A percentile compares a stretch with the other conserved stretches of the same genome.
Evolutionary conservation across 2,888 invertebrate genomes (phyloP).

Genomic region (Yponomeuta cagnagella): DNA sequence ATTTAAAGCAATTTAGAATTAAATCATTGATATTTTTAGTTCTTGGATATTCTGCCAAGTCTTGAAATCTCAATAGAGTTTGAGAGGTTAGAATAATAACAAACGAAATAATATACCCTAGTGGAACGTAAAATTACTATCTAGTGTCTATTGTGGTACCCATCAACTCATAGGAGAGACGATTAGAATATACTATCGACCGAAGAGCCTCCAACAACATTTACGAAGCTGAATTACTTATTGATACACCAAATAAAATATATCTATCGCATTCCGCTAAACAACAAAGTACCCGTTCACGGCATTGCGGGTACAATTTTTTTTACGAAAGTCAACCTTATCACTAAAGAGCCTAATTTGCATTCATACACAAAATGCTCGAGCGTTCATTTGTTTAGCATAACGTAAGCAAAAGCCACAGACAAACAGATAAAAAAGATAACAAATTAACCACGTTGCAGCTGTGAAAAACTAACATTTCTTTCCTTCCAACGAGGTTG

Average conservation of each 20-base stretch:
- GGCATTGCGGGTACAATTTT: not conserved
- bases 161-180: no score
- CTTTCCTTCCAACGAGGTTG: slow-evolving; percentile 51
- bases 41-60: slow-evolving; percentile 5
- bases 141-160: not conserved
- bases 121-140: not conserved
- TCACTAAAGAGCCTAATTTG: not conserved
- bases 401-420: not conserved
- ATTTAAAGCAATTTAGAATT: not conserved
- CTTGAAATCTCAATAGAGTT: slow-evolving; percentile 8
- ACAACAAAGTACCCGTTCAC: not conserved
- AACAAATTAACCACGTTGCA: not conserved
- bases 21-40: slow-evolving; percentile 11
- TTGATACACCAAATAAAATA: not conserved
- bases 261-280: not conserved
- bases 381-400: not conserved
- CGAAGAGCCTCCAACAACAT: not conserved
- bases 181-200: no score
- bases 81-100: not conserved
- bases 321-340: not conserved
- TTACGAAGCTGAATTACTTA: not conserved
- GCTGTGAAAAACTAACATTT: slow-evolving; percentile 57
- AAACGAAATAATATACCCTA: not conserved
- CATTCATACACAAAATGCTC: not conserved
- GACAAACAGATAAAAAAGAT: not conserved